These are phyloP conservation scores for Coranthus polyacanthus DNA, from an alignment of 2,797 vertebrate species.

Conservation along the genomic window DNA sequence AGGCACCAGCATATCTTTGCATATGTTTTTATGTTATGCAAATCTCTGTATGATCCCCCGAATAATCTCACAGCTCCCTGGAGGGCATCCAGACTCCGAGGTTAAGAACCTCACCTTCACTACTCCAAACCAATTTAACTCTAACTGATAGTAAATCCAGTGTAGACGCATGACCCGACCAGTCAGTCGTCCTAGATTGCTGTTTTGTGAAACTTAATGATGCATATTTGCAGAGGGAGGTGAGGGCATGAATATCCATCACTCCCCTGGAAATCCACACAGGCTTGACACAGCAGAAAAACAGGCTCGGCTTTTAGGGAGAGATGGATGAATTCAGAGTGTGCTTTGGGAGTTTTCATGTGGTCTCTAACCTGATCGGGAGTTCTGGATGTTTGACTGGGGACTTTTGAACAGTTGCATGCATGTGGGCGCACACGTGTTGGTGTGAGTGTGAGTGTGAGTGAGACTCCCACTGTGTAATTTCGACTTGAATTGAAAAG, in stretches of 20 bases:
- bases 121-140: conserved; percentile 30
- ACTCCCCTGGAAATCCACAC: conserved; percentile 21
- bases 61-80: conserved; percentile 3
- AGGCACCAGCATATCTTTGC: neutral
- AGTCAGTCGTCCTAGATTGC: conserved; percentile 12
- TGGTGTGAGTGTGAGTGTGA: too few species aligned
- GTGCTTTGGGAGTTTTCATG: conserved; percentile 40
- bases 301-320: conserved; percentile 33
- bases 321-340: conserved; percentile 44
- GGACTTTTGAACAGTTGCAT: conserved; percentile 12
- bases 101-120: conserved; percentile 15
- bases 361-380: conserved; percentile 35
- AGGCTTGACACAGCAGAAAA: conserved; percentile 34
- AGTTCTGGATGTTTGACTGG: conserved; percentile 14
- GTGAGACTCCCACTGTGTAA: neutral
- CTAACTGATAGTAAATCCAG: conserved; percentile 21
- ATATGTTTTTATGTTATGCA: conserved; percentile 4
- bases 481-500: neutral
- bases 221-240: conserved; percentile 32
- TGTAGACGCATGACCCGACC: conserved; percentile 20
- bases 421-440: neutral
- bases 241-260: conserved; percentile 45
- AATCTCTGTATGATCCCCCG: neutral
- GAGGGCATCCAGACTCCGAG: neutral
- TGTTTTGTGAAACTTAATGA: conserved; percentile 44